Conservation (phyloP, 2,888 invertebrate species). For the Drosophila suboccidentalis region DNA sequence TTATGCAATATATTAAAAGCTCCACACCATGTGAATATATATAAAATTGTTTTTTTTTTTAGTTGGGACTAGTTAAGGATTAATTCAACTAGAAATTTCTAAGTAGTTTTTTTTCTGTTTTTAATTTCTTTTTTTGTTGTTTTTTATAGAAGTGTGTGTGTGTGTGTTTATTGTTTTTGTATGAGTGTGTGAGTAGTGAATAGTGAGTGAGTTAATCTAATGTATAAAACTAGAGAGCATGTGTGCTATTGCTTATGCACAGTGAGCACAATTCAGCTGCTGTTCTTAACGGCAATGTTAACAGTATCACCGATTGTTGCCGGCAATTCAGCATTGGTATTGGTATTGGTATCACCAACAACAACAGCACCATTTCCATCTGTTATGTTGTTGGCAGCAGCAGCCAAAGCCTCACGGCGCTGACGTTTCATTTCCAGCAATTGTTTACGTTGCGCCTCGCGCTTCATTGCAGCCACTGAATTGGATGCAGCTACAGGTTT, state of each 20-base stretch:
- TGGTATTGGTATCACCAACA: slow-evolving; percentile 34
- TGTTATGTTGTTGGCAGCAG: slow-evolving; percentile 39
- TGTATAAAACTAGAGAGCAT: slow-evolving; percentile 70
- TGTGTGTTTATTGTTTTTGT: slow-evolving; percentile 18
- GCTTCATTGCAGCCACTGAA: slow-evolving; percentile 86
- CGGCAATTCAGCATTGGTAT: slow-evolving; percentile 6
- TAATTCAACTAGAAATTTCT: slow-evolving; percentile 77
- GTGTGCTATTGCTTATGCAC: slow-evolving; percentile 40
- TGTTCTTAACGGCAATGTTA: slow-evolving; percentile 60
- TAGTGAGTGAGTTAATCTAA: slow-evolving; percentile 47
- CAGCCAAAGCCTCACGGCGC: slow-evolving; percentile 82
- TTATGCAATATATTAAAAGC: slow-evolving; percentile 48
- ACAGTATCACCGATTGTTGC: slow-evolving; percentile 48
- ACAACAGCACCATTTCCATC: slow-evolving; percentile 36
- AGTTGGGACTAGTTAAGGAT: slow-evolving; percentile 79
- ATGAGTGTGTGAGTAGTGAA: slow-evolving; percentile 33
- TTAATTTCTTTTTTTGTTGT: background rate
- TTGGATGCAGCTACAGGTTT: slow-evolving; percentile 57
- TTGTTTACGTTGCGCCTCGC: slow-evolving; percentile 91
- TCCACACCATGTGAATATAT: slow-evolving; percentile 51
- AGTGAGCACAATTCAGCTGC: slow-evolving; percentile 72
- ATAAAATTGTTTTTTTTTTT: slow-evolving; percentile 35
- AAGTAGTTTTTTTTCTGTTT: slow-evolving; percentile 38
- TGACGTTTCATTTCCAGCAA: slow-evolving; percentile 89
- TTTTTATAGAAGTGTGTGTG: slow-evolving; percentile 31